These are phyloP conservation scores for Phortica variegata DNA, from an alignment of 1,140 invertebrate genomes.

Conservation along the genomic window DNA sequence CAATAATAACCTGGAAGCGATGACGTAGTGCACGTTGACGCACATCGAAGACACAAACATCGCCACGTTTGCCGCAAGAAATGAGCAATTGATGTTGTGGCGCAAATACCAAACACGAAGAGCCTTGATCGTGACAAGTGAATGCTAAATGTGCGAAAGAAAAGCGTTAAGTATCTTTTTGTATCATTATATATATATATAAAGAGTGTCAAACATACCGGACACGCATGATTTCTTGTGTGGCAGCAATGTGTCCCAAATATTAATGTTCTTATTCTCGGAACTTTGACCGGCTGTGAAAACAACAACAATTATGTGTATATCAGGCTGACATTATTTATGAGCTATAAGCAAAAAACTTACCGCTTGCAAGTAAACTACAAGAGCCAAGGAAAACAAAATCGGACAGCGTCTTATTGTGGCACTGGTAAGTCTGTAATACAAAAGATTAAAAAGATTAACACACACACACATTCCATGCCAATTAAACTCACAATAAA, in stretches of 20 bases:
- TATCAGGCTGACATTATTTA: background rate
- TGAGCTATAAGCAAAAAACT: background rate
- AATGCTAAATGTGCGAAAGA: constrained; percentile 71
- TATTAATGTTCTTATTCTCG: constrained; percentile 95
- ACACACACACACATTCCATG: background rate
- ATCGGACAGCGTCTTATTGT: constrained; percentile 95
- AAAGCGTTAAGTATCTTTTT: too few species aligned
- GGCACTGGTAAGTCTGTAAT: constrained; percentile 90
- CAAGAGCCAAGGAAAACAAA: constrained; percentile 97
- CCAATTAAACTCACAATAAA: constrained; percentile 85
- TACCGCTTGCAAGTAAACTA: constrained; percentile 90
- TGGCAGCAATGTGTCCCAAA: constrained; percentile 98
- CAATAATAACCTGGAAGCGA: constrained; percentile 72
- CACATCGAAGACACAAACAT: constrained; percentile 93
- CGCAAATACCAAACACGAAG: constrained; percentile 86
- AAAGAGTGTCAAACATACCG: constrained; percentile 59
- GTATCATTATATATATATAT: background rate
- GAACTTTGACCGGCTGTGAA: constrained; percentile 86
- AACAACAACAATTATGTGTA: background rate
- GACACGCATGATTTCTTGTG: constrained; percentile 90
- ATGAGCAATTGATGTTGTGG: constrained; percentile 88
- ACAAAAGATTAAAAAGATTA: constrained; percentile 6
- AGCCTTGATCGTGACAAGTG: constrained; percentile 89
- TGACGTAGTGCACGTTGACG: constrained; percentile 84
- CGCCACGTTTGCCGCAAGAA: constrained; percentile 93